phyloP scores from a whole-genome alignment of 2,888 invertebrate species.

The Mellilla xanthometata region DNA sequence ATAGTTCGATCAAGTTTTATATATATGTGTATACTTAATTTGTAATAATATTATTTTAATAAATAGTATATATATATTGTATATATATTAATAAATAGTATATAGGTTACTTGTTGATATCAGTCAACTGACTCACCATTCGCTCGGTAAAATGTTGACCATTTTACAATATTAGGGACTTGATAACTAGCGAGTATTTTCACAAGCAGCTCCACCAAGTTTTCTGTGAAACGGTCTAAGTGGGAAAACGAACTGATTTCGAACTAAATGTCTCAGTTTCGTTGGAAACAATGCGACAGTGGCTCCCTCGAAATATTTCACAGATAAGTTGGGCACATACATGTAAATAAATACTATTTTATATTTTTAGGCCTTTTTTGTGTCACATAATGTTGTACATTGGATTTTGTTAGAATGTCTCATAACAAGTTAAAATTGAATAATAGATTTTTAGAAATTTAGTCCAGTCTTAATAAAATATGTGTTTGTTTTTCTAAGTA shows the following conservation, averaged over 20 bases:
- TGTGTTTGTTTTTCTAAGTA: slow-evolving; percentile 56
- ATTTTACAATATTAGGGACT: slow-evolving; percentile 42
- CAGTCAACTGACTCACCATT: background rate
- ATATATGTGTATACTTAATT: too few relatives aligned
- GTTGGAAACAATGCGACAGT: too few relatives aligned
- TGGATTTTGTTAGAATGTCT: slow-evolving; percentile 6
- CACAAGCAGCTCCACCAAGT: too few relatives aligned
- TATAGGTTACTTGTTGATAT: too few relatives aligned
- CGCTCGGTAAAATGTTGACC: slow-evolving; percentile 48
- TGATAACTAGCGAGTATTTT: background rate
- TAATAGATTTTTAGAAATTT: slow-evolving; percentile 4
- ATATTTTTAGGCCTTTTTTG: slow-evolving; percentile 39
- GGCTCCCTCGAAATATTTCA: too few relatives aligned
- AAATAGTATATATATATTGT: background rate
- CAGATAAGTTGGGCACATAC: too few relatives aligned
- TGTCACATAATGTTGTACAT: slow-evolving; percentile 26
- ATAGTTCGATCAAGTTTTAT: too few relatives aligned
- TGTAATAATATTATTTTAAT: too few relatives aligned
- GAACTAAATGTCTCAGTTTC: too few relatives aligned
- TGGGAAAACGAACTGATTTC: too few relatives aligned
- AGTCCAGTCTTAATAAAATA: slow-evolving; percentile 9
- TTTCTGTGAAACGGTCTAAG: too few relatives aligned
- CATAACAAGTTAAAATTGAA: background rate
- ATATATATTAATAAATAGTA: background rate
- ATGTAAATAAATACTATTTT: slow-evolving; percentile 24